Conservation (phyloP, 2,797 vertebrate genomes). For the Ptychadena robeensis region DNA sequence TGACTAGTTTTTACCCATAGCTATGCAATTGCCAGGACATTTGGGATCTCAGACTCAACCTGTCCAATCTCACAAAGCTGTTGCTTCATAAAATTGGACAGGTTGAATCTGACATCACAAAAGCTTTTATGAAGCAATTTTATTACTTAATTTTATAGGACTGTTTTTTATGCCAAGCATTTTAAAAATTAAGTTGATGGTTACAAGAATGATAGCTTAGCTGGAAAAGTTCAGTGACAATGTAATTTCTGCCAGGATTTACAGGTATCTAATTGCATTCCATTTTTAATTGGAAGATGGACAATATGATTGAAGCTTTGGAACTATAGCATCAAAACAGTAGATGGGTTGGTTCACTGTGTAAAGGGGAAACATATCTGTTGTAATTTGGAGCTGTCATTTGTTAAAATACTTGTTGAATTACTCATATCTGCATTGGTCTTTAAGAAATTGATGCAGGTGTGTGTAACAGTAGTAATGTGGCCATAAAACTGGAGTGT, state of each 20-base stretch:
- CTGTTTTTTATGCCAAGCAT: neutral
- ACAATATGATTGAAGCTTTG: neutral
- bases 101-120: constrained; percentile 1
- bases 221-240: neutral
- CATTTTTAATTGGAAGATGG: neutral
- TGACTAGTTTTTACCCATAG: constrained; percentile 69
- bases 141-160: too few species aligned
- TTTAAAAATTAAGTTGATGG: constrained; percentile 67
- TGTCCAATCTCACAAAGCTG: constrained; percentile 64
- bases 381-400: too few species aligned
- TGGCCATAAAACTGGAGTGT: neutral
- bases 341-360: too few species aligned
- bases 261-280: neutral
- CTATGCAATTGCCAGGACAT: constrained; percentile 63
- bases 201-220: constrained; percentile 62
- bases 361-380: too few species aligned
- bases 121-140: too few species aligned
- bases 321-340: neutral
- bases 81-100: constrained; percentile 64
- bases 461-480: neutral
- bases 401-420: too few species aligned
- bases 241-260: neutral
- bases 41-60: constrained; percentile 67
- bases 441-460: too few species aligned
- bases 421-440: too few species aligned